Percentiles rank a stretch among this genome's conserved stretches.
phyloP scores from a whole-genome alignment of 2,888 invertebrate genomes.

The Lasioglossum morio region DNA sequence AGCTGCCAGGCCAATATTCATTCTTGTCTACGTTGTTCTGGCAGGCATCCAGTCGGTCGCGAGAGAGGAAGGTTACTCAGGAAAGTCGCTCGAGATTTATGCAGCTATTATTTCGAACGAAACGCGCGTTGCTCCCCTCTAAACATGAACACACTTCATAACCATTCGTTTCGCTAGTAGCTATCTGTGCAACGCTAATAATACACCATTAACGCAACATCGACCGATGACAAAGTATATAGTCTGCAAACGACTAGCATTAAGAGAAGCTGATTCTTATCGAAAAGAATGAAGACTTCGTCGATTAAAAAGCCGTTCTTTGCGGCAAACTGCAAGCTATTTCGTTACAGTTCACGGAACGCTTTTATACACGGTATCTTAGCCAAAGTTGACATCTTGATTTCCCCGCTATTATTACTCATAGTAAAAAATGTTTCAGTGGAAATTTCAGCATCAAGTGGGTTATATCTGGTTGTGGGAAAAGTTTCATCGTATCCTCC shows the following conservation, averaged over 20 bases:
- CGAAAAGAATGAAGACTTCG: neutral
- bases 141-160: conserved; percentile 63
- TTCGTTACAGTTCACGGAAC: neutral
- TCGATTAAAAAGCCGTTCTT: conserved; percentile 20
- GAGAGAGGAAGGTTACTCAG: conserved; percentile 63
- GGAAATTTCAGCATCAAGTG: no score
- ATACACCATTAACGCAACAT: conserved; percentile 48
- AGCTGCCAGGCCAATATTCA: conserved; percentile 54
- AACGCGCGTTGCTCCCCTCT: conserved; percentile 44
- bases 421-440: no score
- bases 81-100: conserved; percentile 75
- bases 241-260: neutral
- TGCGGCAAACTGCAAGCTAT: neutral
- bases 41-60: conserved; percentile 74
- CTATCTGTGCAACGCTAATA: conserved; percentile 49
- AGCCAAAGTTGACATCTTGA: no score
- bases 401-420: no score
- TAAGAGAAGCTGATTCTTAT: conserved; percentile 16
- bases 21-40: conserved; percentile 71
- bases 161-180: conserved; percentile 47
- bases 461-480: no score
- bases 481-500: no score
- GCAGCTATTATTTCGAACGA: conserved; percentile 74
- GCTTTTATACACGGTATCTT: neutral
- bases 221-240: conserved; percentile 5